Percentiles rank a stretch among this genome's conserved stretches.
Evolutionary conservation across 2,888 invertebrate species (phyloP).

Genomic region (Drosophila testacea): DNA sequence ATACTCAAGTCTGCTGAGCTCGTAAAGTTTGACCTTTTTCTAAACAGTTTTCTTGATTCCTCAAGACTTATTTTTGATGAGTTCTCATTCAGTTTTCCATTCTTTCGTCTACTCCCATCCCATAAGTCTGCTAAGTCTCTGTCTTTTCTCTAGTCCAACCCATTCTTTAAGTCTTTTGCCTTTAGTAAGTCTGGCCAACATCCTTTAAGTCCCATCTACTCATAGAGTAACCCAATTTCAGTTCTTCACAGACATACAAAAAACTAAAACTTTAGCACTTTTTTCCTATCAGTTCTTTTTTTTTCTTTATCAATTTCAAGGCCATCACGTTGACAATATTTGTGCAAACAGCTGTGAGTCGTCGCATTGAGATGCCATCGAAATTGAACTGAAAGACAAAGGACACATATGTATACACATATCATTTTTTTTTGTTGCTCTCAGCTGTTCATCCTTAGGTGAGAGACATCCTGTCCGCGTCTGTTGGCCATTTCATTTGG

Average conservation of each 20-base stretch:
- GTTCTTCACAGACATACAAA: neutral
- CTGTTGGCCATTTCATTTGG: constrained; percentile 48
- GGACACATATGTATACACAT: constrained; percentile 23
- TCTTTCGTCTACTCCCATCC: neutral
- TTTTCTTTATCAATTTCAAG: constrained; percentile 40
- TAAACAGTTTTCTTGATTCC: neutral
- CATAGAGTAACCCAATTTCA: neutral
- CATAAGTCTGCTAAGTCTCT: neutral
- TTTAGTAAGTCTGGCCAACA: neutral
- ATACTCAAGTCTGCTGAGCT: neutral
- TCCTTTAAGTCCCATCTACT: constrained; percentile 4
- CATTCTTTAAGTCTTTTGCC: neutral
- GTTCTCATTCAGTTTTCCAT: constrained; percentile 11
- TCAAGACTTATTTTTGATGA: constrained; percentile 13
- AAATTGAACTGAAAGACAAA: constrained; percentile 34
- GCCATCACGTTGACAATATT: constrained; percentile 30
- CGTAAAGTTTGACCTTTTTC: neutral
- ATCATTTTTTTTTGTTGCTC: constrained; percentile 22
- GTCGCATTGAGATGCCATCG: constrained; percentile 32
- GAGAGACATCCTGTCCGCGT: constrained; percentile 19
- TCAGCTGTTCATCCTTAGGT: constrained; percentile 26
- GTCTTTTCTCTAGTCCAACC: constrained; percentile 8
- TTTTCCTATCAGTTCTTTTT: neutral
- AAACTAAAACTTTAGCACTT: constrained; percentile 14
- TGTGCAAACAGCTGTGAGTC: constrained; percentile 19